Evolutionary conservation across 2,888 invertebrate genomes (phyloP).

Genomic region (Thera britannica): DNA sequence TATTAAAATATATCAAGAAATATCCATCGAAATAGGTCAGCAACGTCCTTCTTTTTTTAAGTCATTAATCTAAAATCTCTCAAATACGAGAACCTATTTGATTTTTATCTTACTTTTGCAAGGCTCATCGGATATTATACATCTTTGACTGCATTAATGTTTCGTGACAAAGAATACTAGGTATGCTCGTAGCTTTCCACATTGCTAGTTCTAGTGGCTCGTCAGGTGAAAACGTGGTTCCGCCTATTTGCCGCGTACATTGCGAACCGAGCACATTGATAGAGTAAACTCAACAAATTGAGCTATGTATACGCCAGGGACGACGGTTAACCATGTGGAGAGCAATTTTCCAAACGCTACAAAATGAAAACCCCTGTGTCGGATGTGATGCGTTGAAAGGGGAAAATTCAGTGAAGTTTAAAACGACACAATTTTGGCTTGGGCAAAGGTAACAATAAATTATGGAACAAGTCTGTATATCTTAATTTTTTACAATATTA

Average conservation of each 20-base stretch:
- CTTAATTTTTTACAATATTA: too few relatives aligned
- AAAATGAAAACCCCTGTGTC: slow-evolving; percentile 21
- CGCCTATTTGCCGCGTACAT: slow-evolving; percentile 46
- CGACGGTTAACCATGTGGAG: slow-evolving; percentile 31
- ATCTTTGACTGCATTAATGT: slow-evolving; percentile 1
- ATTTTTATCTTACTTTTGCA: too few relatives aligned
- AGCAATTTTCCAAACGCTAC: slow-evolving; percentile 34
- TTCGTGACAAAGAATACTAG: slow-evolving; percentile 50
- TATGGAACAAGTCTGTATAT: too few relatives aligned
- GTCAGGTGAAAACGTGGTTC: slow-evolving; percentile 66
- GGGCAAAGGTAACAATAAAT: too few relatives aligned
- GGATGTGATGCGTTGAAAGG: slow-evolving; percentile 9
- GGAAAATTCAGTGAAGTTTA: slow-evolving; percentile 5
- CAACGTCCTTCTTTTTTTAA: too few relatives aligned
- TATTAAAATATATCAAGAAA: too few relatives aligned
- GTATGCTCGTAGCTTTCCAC: slow-evolving; percentile 21
- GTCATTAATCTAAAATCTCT: too few relatives aligned
- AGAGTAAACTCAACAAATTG: slow-evolving; percentile 41
- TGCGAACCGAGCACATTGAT: slow-evolving; percentile 29
- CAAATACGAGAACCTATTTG: too few relatives aligned
- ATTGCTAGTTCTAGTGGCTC: slow-evolving; percentile 41
- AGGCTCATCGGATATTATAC: not conserved
- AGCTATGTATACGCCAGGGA: slow-evolving; percentile 32
- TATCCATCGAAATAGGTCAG: too few relatives aligned
- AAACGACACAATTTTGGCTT: slow-evolving; percentile 2